A percentile compares a stretch with the other conserved stretches of the same genome.
phyloP scores from a whole-genome alignment of 2,113 vertebrate species.

The Oncorhynchus mykiss region DNA sequence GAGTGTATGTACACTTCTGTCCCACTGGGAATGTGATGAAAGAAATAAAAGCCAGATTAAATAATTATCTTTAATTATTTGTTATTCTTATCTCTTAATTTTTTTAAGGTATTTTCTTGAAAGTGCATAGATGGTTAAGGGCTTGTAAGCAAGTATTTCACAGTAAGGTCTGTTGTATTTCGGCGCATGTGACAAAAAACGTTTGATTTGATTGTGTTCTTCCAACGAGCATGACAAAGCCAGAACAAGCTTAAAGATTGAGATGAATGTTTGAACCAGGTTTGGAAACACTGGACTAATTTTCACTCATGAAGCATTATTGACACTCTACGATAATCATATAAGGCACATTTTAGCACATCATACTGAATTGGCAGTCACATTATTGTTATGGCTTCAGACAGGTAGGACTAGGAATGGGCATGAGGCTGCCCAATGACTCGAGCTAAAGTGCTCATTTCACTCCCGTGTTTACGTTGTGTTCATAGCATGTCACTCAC shows the following conservation, averaged over 20 bases:
- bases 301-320: slow-evolving; percentile 46
- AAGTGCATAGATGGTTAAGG: too few relatives aligned
- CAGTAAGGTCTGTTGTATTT: too few relatives aligned
- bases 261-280: slow-evolving; percentile 39
- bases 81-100: too few relatives aligned
- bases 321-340: slow-evolving; percentile 32
- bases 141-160: too few relatives aligned
- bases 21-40: too few relatives aligned
- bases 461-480: slow-evolving; percentile 22
- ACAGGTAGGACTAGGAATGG: slow-evolving; percentile 32
- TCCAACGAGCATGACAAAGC: slow-evolving; percentile 40
- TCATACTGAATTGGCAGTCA: neutral
- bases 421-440: slow-evolving; percentile 42
- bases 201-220: slow-evolving; percentile 16
- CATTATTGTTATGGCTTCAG: neutral
- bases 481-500: slow-evolving; percentile 36
- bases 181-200: too few relatives aligned
- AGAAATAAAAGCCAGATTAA: too few relatives aligned
- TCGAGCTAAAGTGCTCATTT: slow-evolving; percentile 55
- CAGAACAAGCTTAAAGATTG: slow-evolving; percentile 20
- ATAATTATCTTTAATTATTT: too few relatives aligned
- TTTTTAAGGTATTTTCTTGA: too few relatives aligned
- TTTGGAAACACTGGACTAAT: slow-evolving; percentile 27
- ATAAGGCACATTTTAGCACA: slow-evolving; percentile 7
- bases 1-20: too few relatives aligned